These are phyloP conservation scores for Ophion costatus DNA, from an alignment of 2,888 invertebrate genomes.

Conservation along the genomic window DNA sequence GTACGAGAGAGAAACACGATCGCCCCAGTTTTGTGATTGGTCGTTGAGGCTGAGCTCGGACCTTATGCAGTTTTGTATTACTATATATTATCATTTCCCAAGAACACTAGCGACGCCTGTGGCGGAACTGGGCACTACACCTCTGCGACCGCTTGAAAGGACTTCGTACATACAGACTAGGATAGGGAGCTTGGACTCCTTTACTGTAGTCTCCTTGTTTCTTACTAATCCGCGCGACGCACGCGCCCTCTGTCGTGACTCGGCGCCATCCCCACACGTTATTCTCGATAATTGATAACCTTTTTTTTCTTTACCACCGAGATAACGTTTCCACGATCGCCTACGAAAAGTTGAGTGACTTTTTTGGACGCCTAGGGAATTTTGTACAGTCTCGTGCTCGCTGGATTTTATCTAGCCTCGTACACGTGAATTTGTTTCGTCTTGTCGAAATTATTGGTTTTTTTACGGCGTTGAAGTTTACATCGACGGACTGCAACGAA, in stretches of 20 bases:
- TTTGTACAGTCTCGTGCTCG: neutral
- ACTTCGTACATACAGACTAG: no score
- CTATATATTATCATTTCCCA: no score
- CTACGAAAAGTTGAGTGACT: neutral
- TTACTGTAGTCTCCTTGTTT: no score
- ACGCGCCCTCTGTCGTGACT: neutral
- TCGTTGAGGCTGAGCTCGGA: no score
- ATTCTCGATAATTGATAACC: neutral
- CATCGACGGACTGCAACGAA: no score
- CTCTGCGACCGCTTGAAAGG: no score
- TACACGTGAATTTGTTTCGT: neutral
- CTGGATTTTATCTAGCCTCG: neutral
- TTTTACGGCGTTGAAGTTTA: neutral
- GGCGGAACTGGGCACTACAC: no score
- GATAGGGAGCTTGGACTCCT: no score
- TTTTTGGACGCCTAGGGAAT: neutral
- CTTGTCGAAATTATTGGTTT: neutral
- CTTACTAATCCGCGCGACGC: neutral
- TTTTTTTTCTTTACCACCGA: conserved; percentile 7
- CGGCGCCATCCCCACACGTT: neutral
- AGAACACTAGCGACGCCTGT: no score
- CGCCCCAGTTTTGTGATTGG: no score
- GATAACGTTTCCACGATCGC: neutral
- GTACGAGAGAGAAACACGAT: no score
- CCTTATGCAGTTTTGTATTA: no score